Conservation (phyloP, 2,888 invertebrate species). For the Aleiodes alternator region DNA sequence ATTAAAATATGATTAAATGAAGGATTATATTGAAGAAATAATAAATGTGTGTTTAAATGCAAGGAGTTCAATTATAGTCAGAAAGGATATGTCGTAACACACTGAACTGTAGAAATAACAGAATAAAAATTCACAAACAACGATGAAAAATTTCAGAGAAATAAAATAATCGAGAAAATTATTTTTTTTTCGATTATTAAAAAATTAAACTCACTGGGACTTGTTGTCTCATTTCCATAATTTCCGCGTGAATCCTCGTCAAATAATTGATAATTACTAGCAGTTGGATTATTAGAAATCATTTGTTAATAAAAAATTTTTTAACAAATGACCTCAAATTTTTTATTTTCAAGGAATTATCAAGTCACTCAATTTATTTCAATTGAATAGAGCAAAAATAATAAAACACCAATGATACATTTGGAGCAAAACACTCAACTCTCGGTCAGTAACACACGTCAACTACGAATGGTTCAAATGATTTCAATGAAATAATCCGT, state of each 20-base stretch:
- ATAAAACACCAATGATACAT: too few species aligned
- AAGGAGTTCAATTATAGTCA: not conserved
- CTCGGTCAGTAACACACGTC: not conserved
- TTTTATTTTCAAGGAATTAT: not conserved
- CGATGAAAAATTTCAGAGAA: not conserved
- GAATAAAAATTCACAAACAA: not conserved
- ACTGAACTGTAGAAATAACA: not conserved
- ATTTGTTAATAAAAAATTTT: slow-evolving; percentile 46
- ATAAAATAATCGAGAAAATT: slow-evolving; percentile 2
- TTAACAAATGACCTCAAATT: not conserved
- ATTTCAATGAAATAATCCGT: too few species aligned
- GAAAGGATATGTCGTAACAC: slow-evolving; percentile 5
- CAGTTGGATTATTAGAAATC: slow-evolving; percentile 49
- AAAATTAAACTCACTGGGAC: slow-evolving; percentile 64
- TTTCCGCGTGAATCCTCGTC: slow-evolving; percentile 62
- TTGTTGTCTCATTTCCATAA: slow-evolving; percentile 62
- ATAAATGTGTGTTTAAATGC: slow-evolving; percentile 4
- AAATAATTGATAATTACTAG: slow-evolving; percentile 67
- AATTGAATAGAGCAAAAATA: too few species aligned
- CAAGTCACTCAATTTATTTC: too few species aligned
- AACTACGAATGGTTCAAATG: not conserved
- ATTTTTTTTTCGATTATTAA: slow-evolving; percentile 3
- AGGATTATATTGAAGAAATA: slow-evolving; percentile 3
- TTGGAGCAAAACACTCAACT: too few species aligned
- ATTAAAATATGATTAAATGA: slow-evolving; percentile 41